Evolutionary conservation across 2,888 invertebrate genomes (phyloP).

Genomic region (Drosophila fungiperda): DNA sequence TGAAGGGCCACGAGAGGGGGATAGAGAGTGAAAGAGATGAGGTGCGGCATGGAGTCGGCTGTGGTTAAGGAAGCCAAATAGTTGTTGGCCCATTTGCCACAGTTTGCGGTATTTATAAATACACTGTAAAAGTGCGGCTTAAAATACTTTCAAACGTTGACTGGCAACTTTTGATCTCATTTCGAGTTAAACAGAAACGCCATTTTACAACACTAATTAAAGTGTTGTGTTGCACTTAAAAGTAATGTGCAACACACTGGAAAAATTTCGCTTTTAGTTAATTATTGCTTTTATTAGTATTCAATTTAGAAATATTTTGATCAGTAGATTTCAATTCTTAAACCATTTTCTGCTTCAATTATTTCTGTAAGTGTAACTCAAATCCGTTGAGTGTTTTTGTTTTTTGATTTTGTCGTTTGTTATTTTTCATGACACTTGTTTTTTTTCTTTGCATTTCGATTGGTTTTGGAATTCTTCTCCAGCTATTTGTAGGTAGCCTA

Average conservation of each 20-base stretch:
- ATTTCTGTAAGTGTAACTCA: neutral
- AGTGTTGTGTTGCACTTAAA: slow-evolving; percentile 5
- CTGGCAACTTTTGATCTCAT: slow-evolving; percentile 1
- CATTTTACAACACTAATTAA: neutral
- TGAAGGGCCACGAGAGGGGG: slow-evolving; percentile 20
- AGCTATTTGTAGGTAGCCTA: slow-evolving; percentile 72
- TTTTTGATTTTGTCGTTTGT: slow-evolving; percentile 9
- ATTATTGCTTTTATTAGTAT: neutral
- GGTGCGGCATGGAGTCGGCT: neutral
- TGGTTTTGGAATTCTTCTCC: slow-evolving; percentile 32
- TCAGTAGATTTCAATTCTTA: neutral
- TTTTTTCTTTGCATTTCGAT: neutral
- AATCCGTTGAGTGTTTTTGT: neutral
- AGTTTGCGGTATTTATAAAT: slow-evolving; percentile 59
- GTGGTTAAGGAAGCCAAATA: slow-evolving; percentile 71
- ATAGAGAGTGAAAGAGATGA: neutral
- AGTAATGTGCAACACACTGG: neutral
- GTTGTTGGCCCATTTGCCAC: slow-evolving; percentile 76
- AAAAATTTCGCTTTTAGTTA: neutral
- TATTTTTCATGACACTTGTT: slow-evolving; percentile 1
- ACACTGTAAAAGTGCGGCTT: slow-evolving; percentile 31
- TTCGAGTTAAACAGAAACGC: neutral
- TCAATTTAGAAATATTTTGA: neutral
- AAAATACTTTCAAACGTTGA: slow-evolving; percentile 1
- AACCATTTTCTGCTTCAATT: neutral